These are phyloP conservation scores for Pristionchus japonicus DNA, from an alignment of 2,888 invertebrate species.

Conservation along the genomic window DNA sequence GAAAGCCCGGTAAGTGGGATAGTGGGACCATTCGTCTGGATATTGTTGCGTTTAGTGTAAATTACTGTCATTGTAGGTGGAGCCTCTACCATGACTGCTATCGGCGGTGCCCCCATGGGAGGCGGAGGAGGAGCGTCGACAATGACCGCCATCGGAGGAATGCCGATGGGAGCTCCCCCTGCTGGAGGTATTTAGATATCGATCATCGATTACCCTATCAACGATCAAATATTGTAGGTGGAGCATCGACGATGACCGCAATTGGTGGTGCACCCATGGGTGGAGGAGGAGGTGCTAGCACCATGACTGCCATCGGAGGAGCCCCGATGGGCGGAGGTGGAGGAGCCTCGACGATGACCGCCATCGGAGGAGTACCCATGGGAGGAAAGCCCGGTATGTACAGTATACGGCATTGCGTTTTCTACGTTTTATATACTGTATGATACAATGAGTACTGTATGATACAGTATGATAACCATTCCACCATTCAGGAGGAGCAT, in stretches of 20 bases:
- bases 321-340: slow-evolving; percentile 45
- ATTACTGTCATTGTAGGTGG: slow-evolving; percentile 33
- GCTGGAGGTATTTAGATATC: no score
- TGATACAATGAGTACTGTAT: neutral
- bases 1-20: slow-evolving; percentile 46
- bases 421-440: neutral
- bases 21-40: slow-evolving; percentile 56
- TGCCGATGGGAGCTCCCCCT: slow-evolving; percentile 47
- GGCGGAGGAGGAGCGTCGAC: slow-evolving; percentile 49
- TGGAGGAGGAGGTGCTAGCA: slow-evolving; percentile 29
- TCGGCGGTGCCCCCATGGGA: slow-evolving; percentile 47
- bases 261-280: slow-evolving; percentile 56
- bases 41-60: slow-evolving; percentile 52
- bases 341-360: slow-evolving; percentile 64
- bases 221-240: no score
- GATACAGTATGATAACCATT: no score
- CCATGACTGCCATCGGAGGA: slow-evolving; percentile 61
- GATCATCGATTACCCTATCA: no score
- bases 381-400: neutral
- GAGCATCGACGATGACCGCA: slow-evolving; percentile 62
- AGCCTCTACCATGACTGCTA: slow-evolving; percentile 46
- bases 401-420: neutral
- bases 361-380: slow-evolving; percentile 50
- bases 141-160: slow-evolving; percentile 61
- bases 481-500: neutral